These are phyloP conservation scores for Leptinotarsa juncta DNA, from an alignment of 2,888 invertebrate genomes.

Conservation along the genomic window DNA sequence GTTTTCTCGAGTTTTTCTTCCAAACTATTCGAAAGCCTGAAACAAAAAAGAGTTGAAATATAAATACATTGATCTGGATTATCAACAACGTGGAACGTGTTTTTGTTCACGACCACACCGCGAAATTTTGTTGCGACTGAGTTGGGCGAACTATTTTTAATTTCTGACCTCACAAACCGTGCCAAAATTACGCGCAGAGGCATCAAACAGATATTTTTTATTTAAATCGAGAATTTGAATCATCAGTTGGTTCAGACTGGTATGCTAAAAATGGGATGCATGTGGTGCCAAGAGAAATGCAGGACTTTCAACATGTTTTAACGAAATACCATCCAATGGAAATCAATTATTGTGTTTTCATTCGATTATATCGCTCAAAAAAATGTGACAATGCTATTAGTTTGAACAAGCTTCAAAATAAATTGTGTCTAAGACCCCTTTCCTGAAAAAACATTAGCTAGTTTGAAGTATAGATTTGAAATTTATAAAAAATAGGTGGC, in stretches of 20 bases:
- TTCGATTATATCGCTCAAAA: no score
- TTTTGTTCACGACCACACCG: slow-evolving; percentile 33
- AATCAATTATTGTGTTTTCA: no score
- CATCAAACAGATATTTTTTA: slow-evolving; percentile 35
- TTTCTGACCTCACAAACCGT: slow-evolving; percentile 51
- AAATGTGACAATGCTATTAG: no score
- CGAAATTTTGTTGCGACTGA: slow-evolving; percentile 27
- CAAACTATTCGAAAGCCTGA: slow-evolving; percentile 84
- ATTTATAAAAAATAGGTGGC: no score
- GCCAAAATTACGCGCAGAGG: slow-evolving; percentile 50
- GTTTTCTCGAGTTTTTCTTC: slow-evolving; percentile 81
- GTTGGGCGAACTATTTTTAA: slow-evolving; percentile 53
- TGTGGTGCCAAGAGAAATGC: not conserved
- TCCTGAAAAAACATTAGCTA: no score
- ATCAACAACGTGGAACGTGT: slow-evolving; percentile 47
- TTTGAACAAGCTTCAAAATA: no score
- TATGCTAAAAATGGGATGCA: slow-evolving; percentile 21
- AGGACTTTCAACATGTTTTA: not conserved
- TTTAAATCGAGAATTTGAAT: slow-evolving; percentile 32
- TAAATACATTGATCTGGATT: slow-evolving; percentile 21
- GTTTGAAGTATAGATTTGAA: no score
- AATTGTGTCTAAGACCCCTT: no score
- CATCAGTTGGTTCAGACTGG: slow-evolving; percentile 20
- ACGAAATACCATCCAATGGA: no score
- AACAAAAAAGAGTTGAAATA: slow-evolving; percentile 30